phyloP scores from a whole-genome alignment of 1,140 invertebrate species.

The Brachionus asplanchnoidis region DNA sequence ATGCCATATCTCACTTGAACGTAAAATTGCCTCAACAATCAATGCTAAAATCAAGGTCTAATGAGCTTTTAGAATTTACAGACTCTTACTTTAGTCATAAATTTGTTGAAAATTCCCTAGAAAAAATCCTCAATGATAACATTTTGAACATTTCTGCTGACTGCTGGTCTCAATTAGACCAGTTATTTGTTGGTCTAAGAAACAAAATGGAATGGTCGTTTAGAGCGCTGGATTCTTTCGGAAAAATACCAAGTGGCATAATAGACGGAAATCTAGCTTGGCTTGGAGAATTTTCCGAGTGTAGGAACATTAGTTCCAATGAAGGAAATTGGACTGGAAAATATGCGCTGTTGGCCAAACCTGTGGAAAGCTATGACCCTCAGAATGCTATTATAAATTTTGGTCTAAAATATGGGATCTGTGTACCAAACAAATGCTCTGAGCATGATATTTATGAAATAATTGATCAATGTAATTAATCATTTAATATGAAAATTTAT shows the following conservation, averaged over 20 bases:
- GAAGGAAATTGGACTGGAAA: background rate
- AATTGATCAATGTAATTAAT: background rate
- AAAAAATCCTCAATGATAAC: background rate
- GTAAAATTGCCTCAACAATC: background rate
- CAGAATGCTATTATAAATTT: conserved; percentile 42
- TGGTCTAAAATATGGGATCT: conserved; percentile 44
- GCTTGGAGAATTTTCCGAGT: conserved; percentile 53
- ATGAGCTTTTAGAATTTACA: background rate
- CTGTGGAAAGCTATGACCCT: background rate
- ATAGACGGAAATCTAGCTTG: conserved; percentile 49
- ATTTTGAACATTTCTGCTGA: background rate
- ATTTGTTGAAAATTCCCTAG: background rate
- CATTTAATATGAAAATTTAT: background rate
- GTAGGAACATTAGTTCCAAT: conserved; percentile 44
- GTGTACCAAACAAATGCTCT: conserved; percentile 30
- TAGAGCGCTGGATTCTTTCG: conserved; percentile 50
- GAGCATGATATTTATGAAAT: conserved; percentile 20
- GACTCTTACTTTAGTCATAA: background rate
- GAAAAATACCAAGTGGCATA: conserved; percentile 50
- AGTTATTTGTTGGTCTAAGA: background rate
- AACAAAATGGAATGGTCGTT: conserved; percentile 12
- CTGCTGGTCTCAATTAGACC: background rate
- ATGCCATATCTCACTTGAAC: background rate
- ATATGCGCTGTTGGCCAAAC: background rate
- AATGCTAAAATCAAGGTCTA: background rate